Conservation (phyloP, 2,888 invertebrate genomes). For the Catocala sponsa region DNA sequence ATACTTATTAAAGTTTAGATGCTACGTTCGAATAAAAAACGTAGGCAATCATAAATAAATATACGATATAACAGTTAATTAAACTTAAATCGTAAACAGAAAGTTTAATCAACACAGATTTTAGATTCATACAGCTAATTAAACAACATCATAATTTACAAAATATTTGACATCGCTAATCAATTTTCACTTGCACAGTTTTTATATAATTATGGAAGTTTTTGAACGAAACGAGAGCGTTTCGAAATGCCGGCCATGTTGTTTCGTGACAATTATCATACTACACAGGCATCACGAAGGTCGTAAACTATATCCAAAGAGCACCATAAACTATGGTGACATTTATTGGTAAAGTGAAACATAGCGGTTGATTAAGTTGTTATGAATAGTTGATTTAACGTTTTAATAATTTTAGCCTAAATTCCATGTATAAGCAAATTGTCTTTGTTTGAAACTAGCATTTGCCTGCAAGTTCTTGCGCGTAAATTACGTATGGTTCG, state of each 20-base stretch:
- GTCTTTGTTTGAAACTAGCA: no score
- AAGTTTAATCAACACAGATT: conserved; percentile 4
- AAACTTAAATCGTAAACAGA: neutral
- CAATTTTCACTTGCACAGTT: conserved; percentile 6
- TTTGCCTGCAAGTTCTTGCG: no score
- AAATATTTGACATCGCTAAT: neutral
- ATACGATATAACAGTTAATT: neutral
- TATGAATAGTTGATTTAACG: no score
- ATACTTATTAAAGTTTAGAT: neutral
- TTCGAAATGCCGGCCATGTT: conserved; percentile 21
- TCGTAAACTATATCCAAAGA: conserved; percentile 31
- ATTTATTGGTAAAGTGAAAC: conserved; percentile 9
- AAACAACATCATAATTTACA: conserved; percentile 16
- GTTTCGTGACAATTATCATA: conserved; percentile 37
- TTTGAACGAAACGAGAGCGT: conserved; percentile 35
- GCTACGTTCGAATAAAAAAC: conserved; percentile 7
- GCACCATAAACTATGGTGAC: conserved; percentile 32
- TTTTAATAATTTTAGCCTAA: no score
- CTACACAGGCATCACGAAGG: conserved; percentile 32
- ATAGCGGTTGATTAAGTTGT: neutral
- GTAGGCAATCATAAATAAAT: neutral
- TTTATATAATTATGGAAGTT: conserved; percentile 24
- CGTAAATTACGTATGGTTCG: no score
- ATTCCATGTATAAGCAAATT: no score
- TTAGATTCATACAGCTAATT: neutral